These are phyloP conservation scores for Synergus laeviventris DNA, from an alignment of 2,888 invertebrate species.

Conservation along the genomic window DNA sequence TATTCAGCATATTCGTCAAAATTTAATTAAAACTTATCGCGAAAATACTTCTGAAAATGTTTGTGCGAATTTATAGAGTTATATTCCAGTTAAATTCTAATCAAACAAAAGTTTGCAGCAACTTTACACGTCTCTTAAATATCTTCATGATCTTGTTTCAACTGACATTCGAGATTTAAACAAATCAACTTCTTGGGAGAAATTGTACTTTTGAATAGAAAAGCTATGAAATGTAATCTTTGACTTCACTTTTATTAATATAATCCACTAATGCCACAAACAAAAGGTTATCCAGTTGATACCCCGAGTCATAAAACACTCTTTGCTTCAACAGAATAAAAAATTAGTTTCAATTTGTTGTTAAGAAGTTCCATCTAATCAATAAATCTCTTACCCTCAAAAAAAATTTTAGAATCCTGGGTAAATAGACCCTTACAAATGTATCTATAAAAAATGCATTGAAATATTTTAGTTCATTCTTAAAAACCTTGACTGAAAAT, in stretches of 20 bases:
- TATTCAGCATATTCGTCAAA: neutral
- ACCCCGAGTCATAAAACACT: constrained; percentile 30
- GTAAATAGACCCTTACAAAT: too few relatives aligned
- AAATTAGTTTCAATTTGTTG: constrained; percentile 29
- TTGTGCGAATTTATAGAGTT: neutral
- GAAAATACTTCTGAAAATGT: constrained; percentile 5
- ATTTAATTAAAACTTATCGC: constrained; percentile 11
- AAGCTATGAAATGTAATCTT: constrained; percentile 11
- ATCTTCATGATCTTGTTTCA: neutral
- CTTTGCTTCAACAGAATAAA: constrained; percentile 25
- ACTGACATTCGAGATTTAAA: neutral
- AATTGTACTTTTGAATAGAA: constrained; percentile 23
- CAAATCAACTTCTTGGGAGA: neutral
- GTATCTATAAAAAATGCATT: too few relatives aligned
- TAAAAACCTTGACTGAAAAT: neutral
- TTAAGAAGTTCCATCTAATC: neutral
- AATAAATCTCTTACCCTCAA: neutral
- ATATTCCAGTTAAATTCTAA: constrained; percentile 11
- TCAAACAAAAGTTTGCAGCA: constrained; percentile 14
- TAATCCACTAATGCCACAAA: constrained; percentile 24
- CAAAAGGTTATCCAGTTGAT: constrained; percentile 38
- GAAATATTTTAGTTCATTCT: too few relatives aligned
- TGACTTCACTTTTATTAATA: neutral
- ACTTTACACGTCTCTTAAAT: neutral
- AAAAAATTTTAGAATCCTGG: too few relatives aligned